Percentiles rank a stretch among this genome's conserved stretches.
These are phyloP conservation scores for Brachyistius frenatus DNA, from an alignment of 2,113 vertebrate genomes.

Conservation along the genomic window DNA sequence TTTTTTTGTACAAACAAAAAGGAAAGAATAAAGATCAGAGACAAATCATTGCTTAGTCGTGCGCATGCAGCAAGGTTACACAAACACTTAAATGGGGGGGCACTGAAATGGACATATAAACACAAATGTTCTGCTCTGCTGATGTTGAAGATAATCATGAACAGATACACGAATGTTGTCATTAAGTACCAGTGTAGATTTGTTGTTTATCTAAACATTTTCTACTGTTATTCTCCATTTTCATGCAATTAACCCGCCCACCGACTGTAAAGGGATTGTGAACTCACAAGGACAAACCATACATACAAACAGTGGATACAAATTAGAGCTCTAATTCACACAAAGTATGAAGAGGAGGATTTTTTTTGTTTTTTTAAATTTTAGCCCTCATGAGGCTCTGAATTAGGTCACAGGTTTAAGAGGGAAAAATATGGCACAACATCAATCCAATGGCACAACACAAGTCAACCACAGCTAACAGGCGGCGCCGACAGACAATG, in stretches of 20 bases:
- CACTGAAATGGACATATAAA: constrained; percentile 30
- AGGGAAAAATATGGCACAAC: constrained; percentile 46
- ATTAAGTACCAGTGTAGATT: not conserved
- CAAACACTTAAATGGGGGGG: constrained; percentile 43
- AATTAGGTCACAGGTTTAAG: constrained; percentile 47
- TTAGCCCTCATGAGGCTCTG: constrained; percentile 15
- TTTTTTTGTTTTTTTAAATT: not conserved
- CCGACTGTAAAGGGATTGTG: not conserved
- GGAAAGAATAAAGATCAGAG: constrained; percentile 72
- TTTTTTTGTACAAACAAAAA: constrained; percentile 55
- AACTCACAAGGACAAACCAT: constrained; percentile 1
- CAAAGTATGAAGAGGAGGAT: constrained; percentile 1
- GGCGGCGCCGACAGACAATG: constrained; percentile 68
- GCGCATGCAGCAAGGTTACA: constrained; percentile 39
- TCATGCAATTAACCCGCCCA: constrained; percentile 42
- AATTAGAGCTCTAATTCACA: constrained; percentile 14
- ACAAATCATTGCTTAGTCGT: constrained; percentile 40
- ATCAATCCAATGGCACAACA: constrained; percentile 55
- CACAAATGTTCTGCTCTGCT: constrained; percentile 39
- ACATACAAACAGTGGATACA: not conserved
- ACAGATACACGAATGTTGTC: constrained; percentile 7
- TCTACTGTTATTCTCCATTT: not conserved
- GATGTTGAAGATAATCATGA: constrained; percentile 8
- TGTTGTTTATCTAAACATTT: constrained; percentile 10
- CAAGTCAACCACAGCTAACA: constrained; percentile 55